Percentiles rank a stretch among this genome's conserved stretches.
These are phyloP conservation scores for Cossypha caffra DNA, from an alignment of 2,797 vertebrate genomes.

Conservation along the genomic window DNA sequence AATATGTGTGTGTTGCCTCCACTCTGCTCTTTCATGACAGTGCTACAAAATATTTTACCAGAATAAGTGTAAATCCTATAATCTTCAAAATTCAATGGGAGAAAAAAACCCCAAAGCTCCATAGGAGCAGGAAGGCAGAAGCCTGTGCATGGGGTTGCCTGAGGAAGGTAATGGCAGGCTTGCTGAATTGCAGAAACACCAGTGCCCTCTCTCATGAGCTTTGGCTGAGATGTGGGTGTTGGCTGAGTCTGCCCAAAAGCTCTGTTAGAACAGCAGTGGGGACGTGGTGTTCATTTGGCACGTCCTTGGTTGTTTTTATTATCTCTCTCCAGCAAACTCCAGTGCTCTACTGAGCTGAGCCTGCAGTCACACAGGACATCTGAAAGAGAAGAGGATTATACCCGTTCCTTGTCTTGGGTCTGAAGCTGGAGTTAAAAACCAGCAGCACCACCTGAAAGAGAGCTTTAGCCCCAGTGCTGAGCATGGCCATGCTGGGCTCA, in stretches of 20 bases:
- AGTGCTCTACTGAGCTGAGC: neutral
- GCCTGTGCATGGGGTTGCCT: neutral
- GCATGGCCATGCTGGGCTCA: accelerated
- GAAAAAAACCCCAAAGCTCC: neutral
- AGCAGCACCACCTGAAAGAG: neutral
- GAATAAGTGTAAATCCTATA: slow-evolving; percentile 19
- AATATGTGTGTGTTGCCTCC: neutral
- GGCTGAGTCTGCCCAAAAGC: neutral
- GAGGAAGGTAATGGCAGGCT: neutral
- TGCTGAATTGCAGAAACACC: neutral
- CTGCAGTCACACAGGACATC: neutral
- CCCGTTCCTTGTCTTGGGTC: neutral
- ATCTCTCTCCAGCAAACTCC: neutral
- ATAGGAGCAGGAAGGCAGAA: neutral
- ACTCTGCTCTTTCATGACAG: neutral
- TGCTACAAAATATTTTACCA: slow-evolving; percentile 42
- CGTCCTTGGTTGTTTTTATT: neutral
- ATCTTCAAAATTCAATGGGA: slow-evolving; percentile 34
- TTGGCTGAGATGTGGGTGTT: neutral
- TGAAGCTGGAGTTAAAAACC: neutral
- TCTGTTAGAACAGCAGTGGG: neutral
- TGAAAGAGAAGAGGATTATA: neutral
- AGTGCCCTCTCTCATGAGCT: neutral
- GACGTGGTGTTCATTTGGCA: neutral
- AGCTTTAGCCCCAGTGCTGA: neutral